Evolutionary conservation across 2,113 vertebrate species (phyloP).

Genomic region (Fulica atra): DNA sequence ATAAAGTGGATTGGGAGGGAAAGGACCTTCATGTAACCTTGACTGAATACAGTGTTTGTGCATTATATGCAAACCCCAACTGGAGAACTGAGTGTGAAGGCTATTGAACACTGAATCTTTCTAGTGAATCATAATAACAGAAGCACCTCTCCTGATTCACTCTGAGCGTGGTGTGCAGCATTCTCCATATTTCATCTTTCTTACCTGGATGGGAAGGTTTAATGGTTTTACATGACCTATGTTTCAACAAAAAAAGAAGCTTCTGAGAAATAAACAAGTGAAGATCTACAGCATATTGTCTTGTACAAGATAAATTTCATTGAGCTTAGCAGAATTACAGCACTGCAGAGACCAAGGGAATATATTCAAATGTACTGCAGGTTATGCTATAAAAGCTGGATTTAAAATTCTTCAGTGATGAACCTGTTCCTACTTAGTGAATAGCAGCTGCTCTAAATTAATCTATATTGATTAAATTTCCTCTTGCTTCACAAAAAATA

Average conservation of each 20-base stretch:
- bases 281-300: conserved; percentile 32
- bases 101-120: neutral
- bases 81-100: neutral
- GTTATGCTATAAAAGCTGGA: conserved; percentile 37
- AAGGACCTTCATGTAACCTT: neutral
- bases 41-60: neutral
- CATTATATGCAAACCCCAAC: neutral
- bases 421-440: conserved; percentile 22
- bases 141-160: neutral
- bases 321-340: conserved; percentile 36
- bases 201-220: neutral
- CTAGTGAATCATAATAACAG: neutral
- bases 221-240: neutral
- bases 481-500: neutral
- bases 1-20: neutral
- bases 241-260: neutral
- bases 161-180: neutral
- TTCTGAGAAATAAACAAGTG: conserved; percentile 52
- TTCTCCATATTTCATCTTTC: neutral
- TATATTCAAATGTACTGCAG: conserved; percentile 36
- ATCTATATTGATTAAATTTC: conserved; percentile 62
- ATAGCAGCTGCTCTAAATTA: conserved; percentile 55
- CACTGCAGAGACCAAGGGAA: conserved; percentile 11
- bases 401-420: conserved; percentile 55
- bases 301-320: conserved; percentile 9